Base-by-base conservation (phyloP, 2,113 vertebrate genomes). In the Salvelinus alpinus region DNA sequence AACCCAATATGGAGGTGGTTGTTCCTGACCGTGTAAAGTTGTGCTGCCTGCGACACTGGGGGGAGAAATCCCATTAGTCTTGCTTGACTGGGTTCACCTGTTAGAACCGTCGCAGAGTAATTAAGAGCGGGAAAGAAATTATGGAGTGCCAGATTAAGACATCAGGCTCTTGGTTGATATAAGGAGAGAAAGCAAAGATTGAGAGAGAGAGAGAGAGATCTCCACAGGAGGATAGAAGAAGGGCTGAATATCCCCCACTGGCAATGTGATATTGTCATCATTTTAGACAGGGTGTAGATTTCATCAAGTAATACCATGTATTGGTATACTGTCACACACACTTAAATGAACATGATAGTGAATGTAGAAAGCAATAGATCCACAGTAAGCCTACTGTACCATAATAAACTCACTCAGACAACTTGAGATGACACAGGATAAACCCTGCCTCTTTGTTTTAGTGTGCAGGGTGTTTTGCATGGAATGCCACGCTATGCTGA, bases 61-160 rank as follows among this genome's bases (percentile, higher is more conserved):
- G 79, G 84, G 85, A 88, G 69, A 81, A 85, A 91, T 86, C 82
- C 72, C 54, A 89, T 93, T 92, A 86, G 88, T 86, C 85, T 72
- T 76, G 72, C 86, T 80, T 75, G 83, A 82, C 84, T 88, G 83
- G 76, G 77, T 88, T 91, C 83, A 92, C 85, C 85, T 89, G 84
- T 88, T 86, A 84, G 75, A 87, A 87, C 80, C 62, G 84, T 87
- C 84, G 87, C 62, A 20, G 68, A 73, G 75, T 82, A 90, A 88
- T 91, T 85, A 82, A 77, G 75, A 76, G 74, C 24, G 54, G 78
- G 84, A 57, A 88, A 84, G 78, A 79, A 84, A 77, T 85, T 82
- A 88, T 82, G 79, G 72, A 79, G 72, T 81, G 81, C 82, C 88
- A 83, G 84, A 89, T 88, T 85, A 80, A 91, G 81, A 85, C 82